A percentile compares a stretch with the other conserved stretches of the same genome.
Conservation (phyloP, 2,888 invertebrate genomes). For the Idaea biselata region DNA sequence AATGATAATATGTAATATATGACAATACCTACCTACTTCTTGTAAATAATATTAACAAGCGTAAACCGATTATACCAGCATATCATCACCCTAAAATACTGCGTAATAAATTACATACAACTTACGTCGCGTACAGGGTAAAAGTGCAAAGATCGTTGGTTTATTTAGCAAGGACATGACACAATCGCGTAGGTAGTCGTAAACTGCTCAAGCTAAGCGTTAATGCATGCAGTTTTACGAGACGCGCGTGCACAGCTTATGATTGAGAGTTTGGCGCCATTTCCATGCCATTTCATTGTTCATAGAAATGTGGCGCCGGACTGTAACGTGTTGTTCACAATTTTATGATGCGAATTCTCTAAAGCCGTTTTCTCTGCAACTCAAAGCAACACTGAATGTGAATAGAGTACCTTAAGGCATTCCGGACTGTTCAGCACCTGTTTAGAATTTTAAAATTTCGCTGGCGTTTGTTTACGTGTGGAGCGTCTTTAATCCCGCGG, state of each 20-base stretch:
- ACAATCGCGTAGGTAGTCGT: slow-evolving; percentile 44
- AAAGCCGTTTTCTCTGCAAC: slow-evolving; percentile 60
- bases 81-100: slow-evolving; percentile 8
- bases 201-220: slow-evolving; percentile 41
- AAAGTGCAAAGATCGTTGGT: slow-evolving; percentile 21
- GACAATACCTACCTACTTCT: too few species aligned
- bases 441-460: slow-evolving; percentile 64
- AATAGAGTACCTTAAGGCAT: slow-evolving; percentile 47
- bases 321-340: slow-evolving; percentile 62
- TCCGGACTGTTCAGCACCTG: slow-evolving; percentile 39
- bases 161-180: slow-evolving; percentile 54
- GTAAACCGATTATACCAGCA: background rate
- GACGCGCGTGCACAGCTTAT: slow-evolving; percentile 60
- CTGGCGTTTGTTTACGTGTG: slow-evolving; percentile 50
- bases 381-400: slow-evolving; percentile 51
- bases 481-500: slow-evolving; percentile 28
- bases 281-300: slow-evolving; percentile 73
- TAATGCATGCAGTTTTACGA: slow-evolving; percentile 54
- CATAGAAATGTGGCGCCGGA: slow-evolving; percentile 74
- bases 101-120: slow-evolving; percentile 1
- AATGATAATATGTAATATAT: too few species aligned
- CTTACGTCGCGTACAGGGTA: slow-evolving; percentile 10
- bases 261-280: slow-evolving; percentile 69
- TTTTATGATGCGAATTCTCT: slow-evolving; percentile 66
- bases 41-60: too few species aligned